phyloP scores from a whole-genome alignment of 2,888 invertebrate genomes.

The Prionchulus punctatus region DNA sequence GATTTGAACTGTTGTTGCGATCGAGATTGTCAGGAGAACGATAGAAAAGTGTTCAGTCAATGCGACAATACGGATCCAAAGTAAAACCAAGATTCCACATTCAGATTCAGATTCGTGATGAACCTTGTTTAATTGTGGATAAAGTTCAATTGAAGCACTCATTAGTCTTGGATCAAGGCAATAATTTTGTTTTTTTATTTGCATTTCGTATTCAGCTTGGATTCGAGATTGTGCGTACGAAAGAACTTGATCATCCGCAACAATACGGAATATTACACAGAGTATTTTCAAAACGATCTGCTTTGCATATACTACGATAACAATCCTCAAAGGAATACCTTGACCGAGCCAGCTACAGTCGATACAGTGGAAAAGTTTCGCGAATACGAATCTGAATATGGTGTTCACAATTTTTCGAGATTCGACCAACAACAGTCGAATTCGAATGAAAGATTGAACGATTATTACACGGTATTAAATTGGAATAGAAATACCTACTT shows the following conservation, averaged over 20 bases:
- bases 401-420: too few relatives aligned
- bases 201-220: not conserved
- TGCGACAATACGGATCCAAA: too few relatives aligned
- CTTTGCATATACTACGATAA: conserved; percentile 33
- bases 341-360: not conserved
- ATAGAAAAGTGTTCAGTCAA: too few relatives aligned
- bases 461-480: not conserved
- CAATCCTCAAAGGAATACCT: conserved; percentile 8
- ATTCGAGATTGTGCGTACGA: conserved; percentile 1
- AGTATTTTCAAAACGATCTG: conserved; percentile 15
- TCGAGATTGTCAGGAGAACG: too few relatives aligned
- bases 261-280: conserved; percentile 1
- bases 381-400: not conserved
- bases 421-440: not conserved
- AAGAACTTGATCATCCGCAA: not conserved
- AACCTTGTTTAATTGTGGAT: too few relatives aligned
- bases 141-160: too few relatives aligned
- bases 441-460: not conserved
- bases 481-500: not conserved
- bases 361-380: not conserved
- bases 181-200: too few relatives aligned
- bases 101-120: too few relatives aligned
- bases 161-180: too few relatives aligned
- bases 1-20: too few relatives aligned
- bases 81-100: too few relatives aligned